Percentiles rank a stretch among this genome's conserved stretches.
Conservation (phyloP, 2,888 invertebrate genomes). For the Xanthia togata region DNA sequence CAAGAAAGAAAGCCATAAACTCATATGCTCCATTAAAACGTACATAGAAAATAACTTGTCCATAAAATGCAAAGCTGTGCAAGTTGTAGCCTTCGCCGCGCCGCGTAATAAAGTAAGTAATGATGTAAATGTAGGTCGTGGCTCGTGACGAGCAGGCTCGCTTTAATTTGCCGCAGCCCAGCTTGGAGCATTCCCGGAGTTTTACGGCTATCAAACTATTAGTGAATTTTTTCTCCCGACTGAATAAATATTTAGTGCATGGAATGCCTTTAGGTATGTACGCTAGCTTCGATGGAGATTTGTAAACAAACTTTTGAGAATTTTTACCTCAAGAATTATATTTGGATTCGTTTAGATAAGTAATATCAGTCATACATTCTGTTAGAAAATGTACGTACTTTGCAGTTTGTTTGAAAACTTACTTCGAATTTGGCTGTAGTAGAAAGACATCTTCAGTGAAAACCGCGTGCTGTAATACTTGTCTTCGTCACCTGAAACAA, state of each 20-base stretch:
- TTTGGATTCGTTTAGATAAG: background rate
- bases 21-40: slow-evolving; percentile 44
- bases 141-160: slow-evolving; percentile 55
- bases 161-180: slow-evolving; percentile 68
- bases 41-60: slow-evolving; percentile 49
- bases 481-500: background rate
- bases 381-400: background rate
- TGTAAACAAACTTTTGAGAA: background rate
- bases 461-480: background rate
- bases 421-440: background rate
- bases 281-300: background rate
- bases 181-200: slow-evolving; percentile 46
- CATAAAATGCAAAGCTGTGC: slow-evolving; percentile 61
- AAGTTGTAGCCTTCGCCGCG: slow-evolving; percentile 60
- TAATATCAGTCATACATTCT: background rate
- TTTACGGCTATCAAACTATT: slow-evolving; percentile 44
- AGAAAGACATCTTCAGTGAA: background rate
- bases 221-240: slow-evolving; percentile 40
- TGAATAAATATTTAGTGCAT: slow-evolving; percentile 27
- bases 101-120: slow-evolving; percentile 71
- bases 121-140: slow-evolving; percentile 74
- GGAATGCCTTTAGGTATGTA: background rate
- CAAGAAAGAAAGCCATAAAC: slow-evolving; percentile 30
- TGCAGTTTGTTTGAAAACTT: background rate
- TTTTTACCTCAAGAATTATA: background rate